A percentile compares a stretch with the other conserved stretches of the same genome.
Conservation (phyloP, 2,113 vertebrate genomes). For the Ornithorhynchus anatinus region DNA sequence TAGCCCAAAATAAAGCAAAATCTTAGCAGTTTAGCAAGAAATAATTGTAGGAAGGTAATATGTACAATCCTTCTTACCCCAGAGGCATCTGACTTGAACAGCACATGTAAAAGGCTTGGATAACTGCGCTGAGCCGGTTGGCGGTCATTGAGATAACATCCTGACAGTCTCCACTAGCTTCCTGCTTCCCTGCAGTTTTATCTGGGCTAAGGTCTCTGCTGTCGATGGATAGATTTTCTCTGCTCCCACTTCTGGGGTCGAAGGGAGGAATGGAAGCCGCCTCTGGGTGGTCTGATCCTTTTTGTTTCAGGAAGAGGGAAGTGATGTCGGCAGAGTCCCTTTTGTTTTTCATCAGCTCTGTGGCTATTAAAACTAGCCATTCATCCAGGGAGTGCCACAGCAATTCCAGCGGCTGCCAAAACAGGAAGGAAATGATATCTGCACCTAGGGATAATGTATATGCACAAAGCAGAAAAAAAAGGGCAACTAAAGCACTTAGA, state of each 20-base stretch:
- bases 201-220: slow-evolving; percentile 56
- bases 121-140: slow-evolving; percentile 94
- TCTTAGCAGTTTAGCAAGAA: too few relatives aligned
- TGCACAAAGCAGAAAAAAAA: too few relatives aligned
- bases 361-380: slow-evolving; percentile 96
- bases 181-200: slow-evolving; percentile 73
- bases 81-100: slow-evolving; percentile 98
- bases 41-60: not conserved
- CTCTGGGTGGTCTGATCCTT: slow-evolving; percentile 71
- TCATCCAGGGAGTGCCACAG: slow-evolving; percentile 98
- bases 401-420: slow-evolving; percentile 87
- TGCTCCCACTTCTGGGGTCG: slow-evolving; percentile 47
- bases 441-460: not conserved
- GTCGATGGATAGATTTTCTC: slow-evolving; percentile 51
- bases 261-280: slow-evolving; percentile 64
- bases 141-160: slow-evolving; percentile 98
- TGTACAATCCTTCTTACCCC: slow-evolving; percentile 77
- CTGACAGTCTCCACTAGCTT: slow-evolving; percentile 84
- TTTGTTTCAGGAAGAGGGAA: slow-evolving; percentile 88
- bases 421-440: slow-evolving; percentile 37
- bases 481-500: too few relatives aligned
- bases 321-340: slow-evolving; percentile 79
- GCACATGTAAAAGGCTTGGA: slow-evolving; percentile 98
- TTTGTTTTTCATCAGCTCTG: slow-evolving; percentile 87
- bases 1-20: too few relatives aligned